These are phyloP conservation scores for Cheilosia pagana DNA, from an alignment of 2,888 invertebrate species.

Conservation along the genomic window DNA sequence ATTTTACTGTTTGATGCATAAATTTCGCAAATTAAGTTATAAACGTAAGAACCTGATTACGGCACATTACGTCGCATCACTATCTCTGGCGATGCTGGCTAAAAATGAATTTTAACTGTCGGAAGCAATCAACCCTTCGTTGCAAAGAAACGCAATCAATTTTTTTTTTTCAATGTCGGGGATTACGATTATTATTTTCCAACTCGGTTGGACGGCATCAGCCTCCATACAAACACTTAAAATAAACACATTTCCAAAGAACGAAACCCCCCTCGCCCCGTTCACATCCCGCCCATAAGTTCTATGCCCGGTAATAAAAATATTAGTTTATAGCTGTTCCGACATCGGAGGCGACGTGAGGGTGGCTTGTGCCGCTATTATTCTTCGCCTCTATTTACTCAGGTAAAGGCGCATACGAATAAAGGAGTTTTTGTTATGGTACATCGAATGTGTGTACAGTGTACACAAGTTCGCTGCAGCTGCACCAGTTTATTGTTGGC, in stretches of 20 bases:
- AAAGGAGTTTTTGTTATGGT: slow-evolving; percentile 20
- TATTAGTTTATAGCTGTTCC: slow-evolving; percentile 63
- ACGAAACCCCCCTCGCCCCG: slow-evolving; percentile 24
- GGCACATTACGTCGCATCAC: slow-evolving; percentile 14
- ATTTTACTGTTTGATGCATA: slow-evolving; percentile 30
- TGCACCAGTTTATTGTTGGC: slow-evolving; percentile 48
- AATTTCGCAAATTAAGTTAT: slow-evolving; percentile 37
- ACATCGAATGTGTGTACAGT: not conserved
- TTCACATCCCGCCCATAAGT: slow-evolving; percentile 28
- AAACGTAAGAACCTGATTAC: slow-evolving; percentile 15
- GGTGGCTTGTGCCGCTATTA: slow-evolving; percentile 33
- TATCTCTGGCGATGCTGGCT: not conserved
- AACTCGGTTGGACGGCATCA: slow-evolving; percentile 6
- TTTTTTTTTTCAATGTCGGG: slow-evolving; percentile 58
- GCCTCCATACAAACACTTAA: slow-evolving; percentile 31
- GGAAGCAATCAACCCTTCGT: not conserved
- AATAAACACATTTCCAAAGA: slow-evolving; percentile 31
- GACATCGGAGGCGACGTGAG: slow-evolving; percentile 28
- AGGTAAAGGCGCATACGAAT: slow-evolving; percentile 9
- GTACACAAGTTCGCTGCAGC: slow-evolving; percentile 32
- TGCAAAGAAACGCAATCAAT: slow-evolving; percentile 44
- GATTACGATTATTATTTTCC: slow-evolving; percentile 60
- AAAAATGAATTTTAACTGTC: slow-evolving; percentile 30
- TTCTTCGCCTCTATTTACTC: slow-evolving; percentile 32
- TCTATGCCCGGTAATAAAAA: slow-evolving; percentile 53